A percentile compares a stretch with the other conserved stretches of the same genome.
phyloP scores from a whole-genome alignment of 2,113 vertebrate genomes.

The Phrynosoma blainvillii region DNA sequence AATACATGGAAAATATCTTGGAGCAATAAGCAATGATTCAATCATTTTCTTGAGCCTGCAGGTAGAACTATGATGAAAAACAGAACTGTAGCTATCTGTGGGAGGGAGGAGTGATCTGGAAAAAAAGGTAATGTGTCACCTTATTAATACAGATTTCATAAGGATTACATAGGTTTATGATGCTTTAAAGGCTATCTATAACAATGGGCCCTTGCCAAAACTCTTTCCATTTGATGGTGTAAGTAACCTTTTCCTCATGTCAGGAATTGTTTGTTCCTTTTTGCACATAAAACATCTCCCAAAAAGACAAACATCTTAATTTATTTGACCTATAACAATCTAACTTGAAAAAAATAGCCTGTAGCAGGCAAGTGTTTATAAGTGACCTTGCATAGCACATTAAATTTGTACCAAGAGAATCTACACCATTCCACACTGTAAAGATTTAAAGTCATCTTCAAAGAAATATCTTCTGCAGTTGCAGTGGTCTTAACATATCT shows the following conservation, averaged over 20 bases:
- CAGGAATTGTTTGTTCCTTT: constrained; percentile 43
- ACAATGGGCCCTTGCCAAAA: constrained; percentile 17
- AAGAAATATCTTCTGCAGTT: background rate
- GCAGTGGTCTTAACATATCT: no score
- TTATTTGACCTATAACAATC: constrained; percentile 45
- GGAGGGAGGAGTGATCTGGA: constrained; percentile 55
- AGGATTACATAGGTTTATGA: constrained; percentile 58
- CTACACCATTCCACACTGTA: background rate
- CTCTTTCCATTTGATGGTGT: constrained; percentile 23
- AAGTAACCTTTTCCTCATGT: constrained; percentile 42
- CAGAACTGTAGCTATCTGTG: constrained; percentile 58
- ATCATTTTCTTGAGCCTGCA: constrained; percentile 70
- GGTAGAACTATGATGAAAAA: constrained; percentile 74
- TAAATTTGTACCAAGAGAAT: constrained; percentile 16
- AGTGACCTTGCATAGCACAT: constrained; percentile 30
- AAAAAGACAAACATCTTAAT: constrained; percentile 20
- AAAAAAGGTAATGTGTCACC: constrained; percentile 60
- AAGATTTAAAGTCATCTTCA: background rate
- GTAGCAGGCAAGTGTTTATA: constrained; percentile 34
- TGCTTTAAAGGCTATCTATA: constrained; percentile 23
- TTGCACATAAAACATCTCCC: constrained; percentile 50
- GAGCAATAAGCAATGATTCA: constrained; percentile 82
- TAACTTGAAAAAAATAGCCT: constrained; percentile 43
- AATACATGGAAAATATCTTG: constrained; percentile 80
- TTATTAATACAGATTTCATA: constrained; percentile 54